Evolutionary conservation across 2,888 invertebrate genomes (phyloP).

Genomic region (Ormyrus rosae): DNA sequence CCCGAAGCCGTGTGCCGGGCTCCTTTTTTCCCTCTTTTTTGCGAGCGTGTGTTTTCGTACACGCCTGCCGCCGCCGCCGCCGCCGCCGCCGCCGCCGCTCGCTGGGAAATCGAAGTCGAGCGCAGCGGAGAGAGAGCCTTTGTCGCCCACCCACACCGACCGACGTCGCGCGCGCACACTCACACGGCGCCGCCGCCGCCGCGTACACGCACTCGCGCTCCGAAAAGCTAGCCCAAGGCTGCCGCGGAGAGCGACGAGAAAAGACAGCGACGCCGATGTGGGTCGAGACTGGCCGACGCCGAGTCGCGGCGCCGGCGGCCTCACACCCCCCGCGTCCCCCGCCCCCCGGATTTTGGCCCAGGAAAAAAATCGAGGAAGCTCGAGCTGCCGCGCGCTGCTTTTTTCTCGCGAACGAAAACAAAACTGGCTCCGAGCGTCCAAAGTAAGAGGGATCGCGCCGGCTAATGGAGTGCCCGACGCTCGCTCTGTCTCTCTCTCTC

Average conservation of each 20-base stretch:
- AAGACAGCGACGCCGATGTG: slow-evolving; percentile 65
- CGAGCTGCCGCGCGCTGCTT: neutral
- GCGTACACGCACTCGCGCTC: too few relatives aligned
- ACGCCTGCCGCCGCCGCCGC: neutral
- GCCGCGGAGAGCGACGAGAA: slow-evolving; percentile 31
- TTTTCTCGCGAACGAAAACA: neutral
- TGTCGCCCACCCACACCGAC: too few relatives aligned
- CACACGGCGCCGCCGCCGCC: too few relatives aligned
- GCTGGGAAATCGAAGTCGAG: slow-evolving; percentile 18
- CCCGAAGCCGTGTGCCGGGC: neutral
- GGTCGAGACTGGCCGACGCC: slow-evolving; percentile 75
- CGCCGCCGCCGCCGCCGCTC: neutral
- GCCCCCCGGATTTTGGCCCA: slow-evolving; percentile 55
- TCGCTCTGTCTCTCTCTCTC: slow-evolving; percentile 46
- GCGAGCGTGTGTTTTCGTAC: slow-evolving; percentile 37
- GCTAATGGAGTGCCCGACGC: neutral
- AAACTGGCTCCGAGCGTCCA: neutral
- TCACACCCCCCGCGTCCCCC: slow-evolving; percentile 51
- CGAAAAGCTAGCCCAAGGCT: too few relatives aligned
- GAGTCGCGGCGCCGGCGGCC: slow-evolving; percentile 73
- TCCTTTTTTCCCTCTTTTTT: slow-evolving; percentile 16
- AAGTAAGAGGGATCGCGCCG: neutral
- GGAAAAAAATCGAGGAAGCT: slow-evolving; percentile 48
- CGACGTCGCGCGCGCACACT: too few relatives aligned
- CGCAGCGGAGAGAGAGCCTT: neutral